phyloP scores from a whole-genome alignment of 2,113 vertebrate species.

The Gulo gulo region DNA sequence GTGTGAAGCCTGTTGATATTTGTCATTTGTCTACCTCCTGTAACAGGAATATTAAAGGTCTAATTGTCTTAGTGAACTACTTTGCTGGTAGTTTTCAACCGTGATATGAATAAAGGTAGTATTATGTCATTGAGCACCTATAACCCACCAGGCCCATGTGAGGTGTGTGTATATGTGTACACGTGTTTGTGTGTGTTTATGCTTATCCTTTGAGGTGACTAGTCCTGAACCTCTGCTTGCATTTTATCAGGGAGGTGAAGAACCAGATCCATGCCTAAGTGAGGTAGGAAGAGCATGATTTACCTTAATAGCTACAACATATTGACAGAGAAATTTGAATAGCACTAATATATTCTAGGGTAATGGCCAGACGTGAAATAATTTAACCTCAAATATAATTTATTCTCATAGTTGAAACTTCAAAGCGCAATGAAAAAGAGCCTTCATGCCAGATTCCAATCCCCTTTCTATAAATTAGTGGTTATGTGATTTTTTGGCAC shows the following conservation, averaged over 20 bases:
- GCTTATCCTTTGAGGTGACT: not conserved
- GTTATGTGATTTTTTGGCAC: not conserved
- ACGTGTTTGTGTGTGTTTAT: not conserved
- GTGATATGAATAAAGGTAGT: not conserved
- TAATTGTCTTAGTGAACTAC: not conserved
- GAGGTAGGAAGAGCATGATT: not conserved
- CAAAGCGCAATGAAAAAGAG: not conserved
- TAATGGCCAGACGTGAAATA: not conserved
- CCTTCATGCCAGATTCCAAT: not conserved
- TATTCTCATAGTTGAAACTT: not conserved
- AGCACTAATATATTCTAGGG: not conserved
- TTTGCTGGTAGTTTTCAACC: not conserved
- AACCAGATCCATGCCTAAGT: not conserved
- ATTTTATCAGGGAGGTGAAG: not conserved
- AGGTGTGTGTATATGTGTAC: not conserved
- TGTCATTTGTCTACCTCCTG: not conserved
- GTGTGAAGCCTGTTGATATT: not conserved
- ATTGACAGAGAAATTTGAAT: not conserved
- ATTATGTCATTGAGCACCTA: not conserved
- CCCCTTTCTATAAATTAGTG: not conserved
- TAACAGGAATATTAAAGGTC: not conserved
- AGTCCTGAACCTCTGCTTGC: not conserved
- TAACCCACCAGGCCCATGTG: not conserved
- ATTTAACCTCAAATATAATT: not conserved
- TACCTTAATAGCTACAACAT: not conserved